phyloP scores from a whole-genome alignment of 2,797 vertebrate species.

The Crocodylus rhombifer region DNA sequence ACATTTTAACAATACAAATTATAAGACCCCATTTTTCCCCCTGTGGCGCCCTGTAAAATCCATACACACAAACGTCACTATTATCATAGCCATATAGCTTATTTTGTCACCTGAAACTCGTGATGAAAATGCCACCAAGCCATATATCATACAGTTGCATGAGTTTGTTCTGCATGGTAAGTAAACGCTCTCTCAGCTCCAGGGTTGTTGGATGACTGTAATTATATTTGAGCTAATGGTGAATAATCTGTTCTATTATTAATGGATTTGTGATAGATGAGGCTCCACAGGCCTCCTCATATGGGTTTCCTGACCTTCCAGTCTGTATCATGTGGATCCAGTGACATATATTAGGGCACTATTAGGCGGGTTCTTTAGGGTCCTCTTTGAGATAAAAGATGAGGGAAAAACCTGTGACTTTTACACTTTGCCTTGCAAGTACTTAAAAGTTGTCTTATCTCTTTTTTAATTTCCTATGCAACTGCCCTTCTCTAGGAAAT shows the following conservation, averaged over 20 bases:
- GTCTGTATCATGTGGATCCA: slow-evolving; percentile 18
- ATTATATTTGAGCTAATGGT: slow-evolving; percentile 75
- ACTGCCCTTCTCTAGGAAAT: neutral
- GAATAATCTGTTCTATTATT: slow-evolving; percentile 75
- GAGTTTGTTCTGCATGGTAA: slow-evolving; percentile 57
- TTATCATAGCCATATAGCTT: neutral
- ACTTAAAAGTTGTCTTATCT: neutral
- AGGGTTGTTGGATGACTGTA: slow-evolving; percentile 64
- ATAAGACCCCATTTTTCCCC: neutral
- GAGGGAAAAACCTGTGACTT: neutral
- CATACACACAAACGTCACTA: neutral
- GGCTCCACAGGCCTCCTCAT: slow-evolving; percentile 10
- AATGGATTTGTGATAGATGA: slow-evolving; percentile 52
- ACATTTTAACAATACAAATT: neutral
- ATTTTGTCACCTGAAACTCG: slow-evolving; percentile 43
- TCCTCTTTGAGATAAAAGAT: neutral
- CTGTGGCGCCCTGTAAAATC: neutral
- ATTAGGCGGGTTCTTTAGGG: neutral
- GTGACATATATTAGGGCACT: neutral
- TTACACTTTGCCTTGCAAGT: neutral
- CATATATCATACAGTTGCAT: neutral
- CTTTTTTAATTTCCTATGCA: neutral
- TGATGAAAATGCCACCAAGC: slow-evolving; percentile 14
- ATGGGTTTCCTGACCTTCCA: slow-evolving; percentile 53
- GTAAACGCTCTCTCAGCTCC: slow-evolving; percentile 60